Base-by-base conservation (phyloP, 2,888 invertebrate genomes). In the Habrosyne pyritoides region DNA sequence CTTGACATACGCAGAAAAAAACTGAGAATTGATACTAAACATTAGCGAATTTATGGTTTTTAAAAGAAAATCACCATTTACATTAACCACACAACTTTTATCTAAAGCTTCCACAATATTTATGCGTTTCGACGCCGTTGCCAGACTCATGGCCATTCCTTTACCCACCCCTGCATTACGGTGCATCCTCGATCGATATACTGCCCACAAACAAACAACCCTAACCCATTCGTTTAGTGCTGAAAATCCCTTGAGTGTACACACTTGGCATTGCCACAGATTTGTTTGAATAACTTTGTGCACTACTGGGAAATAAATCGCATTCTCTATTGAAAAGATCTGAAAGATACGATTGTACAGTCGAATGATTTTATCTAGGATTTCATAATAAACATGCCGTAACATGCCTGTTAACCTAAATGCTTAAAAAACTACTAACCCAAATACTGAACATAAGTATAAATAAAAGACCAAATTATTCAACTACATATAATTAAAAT, bases 151-250 rank as follows among this genome's bases (percentile, higher is more conserved):
- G 55, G 53, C 51, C 55, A 55, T 55, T 60, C 55, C 55, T 55
- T 57, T 54, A 53, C 50, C 61, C 54, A 55, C 48, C 61, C 56
- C 54, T 61, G 63, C 62, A 63, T 66, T 67, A 58, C 57, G 57
- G 56, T 59, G 57, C 64, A 68, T 61, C 62, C 18, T 64, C 56
- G 57, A 51, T 36, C 36, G n/a, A 42, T 18, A 18, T 5, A 24
- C 24, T 24, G 57, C 57, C 55, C 42, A 54, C 48, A 53, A 57
- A 57, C 55, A 55, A 59, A 51, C 47, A 58, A 55, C 63, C 53
- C 56, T 61, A 70, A 55, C 53, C 60, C 60, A 42, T 53, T 30
- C 48, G n/a, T 14, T 52, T 63, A 73, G 71, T 65, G 72, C 67
- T 55, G 52, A 59, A 68, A 71, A 63, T 71, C 63, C 61, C 54